Conservation (phyloP, 2,797 vertebrate genomes). For the Chaunax sp. region DNA sequence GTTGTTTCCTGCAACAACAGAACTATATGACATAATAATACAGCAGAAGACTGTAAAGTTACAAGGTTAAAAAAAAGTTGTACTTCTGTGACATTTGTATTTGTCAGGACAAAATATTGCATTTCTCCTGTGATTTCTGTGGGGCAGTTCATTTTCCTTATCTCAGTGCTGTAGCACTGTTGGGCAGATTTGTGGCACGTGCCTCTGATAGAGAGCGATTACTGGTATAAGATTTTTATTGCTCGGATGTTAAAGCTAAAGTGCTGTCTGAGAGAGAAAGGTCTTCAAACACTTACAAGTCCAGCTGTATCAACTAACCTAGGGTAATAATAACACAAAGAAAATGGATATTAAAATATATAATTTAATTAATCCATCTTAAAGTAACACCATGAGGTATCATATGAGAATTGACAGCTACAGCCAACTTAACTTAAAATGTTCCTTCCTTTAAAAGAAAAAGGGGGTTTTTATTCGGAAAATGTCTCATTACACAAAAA, state of each 20-base stretch:
- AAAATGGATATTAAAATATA: too few species aligned
- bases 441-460: background rate
- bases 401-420: too few species aligned
- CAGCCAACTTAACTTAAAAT: too few species aligned
- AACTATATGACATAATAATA: too few species aligned
- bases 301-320: background rate
- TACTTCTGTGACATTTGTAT: slow-evolving; percentile 13
- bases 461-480: background rate
- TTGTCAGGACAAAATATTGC: background rate
- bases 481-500: background rate
- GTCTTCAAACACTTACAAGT: background rate
- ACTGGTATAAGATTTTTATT: background rate
- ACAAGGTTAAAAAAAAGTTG: background rate
- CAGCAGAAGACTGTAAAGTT: too few species aligned
- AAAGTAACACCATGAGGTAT: too few species aligned
- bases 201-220: background rate
- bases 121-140: background rate
- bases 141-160: background rate
- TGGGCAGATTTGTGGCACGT: background rate
- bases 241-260: background rate
- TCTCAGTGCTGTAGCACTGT: background rate
- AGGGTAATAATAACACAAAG: background rate
- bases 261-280: background rate
- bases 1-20: slow-evolving; percentile 17
- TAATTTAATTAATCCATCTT: too few species aligned